Conservation (phyloP, 2,888 invertebrate genomes). For the Dolichopus griseipennis region DNA sequence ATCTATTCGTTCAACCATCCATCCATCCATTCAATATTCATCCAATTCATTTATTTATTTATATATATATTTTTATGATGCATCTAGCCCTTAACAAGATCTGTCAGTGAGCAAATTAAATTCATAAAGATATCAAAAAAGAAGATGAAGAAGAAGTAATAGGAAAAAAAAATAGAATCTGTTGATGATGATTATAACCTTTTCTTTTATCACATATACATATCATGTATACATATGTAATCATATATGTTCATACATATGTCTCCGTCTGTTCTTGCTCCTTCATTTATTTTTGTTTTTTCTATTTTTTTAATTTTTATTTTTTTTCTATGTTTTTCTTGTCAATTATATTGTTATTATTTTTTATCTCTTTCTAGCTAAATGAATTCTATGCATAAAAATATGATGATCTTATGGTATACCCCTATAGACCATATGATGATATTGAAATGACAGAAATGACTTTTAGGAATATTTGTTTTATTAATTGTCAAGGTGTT, state of each 20-base stretch:
- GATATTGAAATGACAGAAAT: not conserved
- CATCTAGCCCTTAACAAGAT: not conserved
- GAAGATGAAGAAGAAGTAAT: too few species aligned
- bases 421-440: not conserved
- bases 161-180: too few species aligned
- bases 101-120: slow-evolving; percentile 4
- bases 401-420: not conserved
- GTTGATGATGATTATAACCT: not conserved
- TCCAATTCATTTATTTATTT: not conserved
- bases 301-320: not conserved
- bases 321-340: not conserved
- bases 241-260: not conserved
- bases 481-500: not conserved
- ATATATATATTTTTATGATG: not conserved
- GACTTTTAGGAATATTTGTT: not conserved
- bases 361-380: too few species aligned
- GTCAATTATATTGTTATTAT: not conserved
- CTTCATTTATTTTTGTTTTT: not conserved
- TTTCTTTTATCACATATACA: not conserved
- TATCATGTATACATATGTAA: not conserved
- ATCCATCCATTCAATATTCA: not conserved
- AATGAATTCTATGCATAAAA: not conserved
- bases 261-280: not conserved
- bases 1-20: too few species aligned
- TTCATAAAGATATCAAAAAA: not conserved